Evolutionary conservation across 2,888 invertebrate genomes (phyloP).

Genomic region (Muschampia plurimacula): DNA sequence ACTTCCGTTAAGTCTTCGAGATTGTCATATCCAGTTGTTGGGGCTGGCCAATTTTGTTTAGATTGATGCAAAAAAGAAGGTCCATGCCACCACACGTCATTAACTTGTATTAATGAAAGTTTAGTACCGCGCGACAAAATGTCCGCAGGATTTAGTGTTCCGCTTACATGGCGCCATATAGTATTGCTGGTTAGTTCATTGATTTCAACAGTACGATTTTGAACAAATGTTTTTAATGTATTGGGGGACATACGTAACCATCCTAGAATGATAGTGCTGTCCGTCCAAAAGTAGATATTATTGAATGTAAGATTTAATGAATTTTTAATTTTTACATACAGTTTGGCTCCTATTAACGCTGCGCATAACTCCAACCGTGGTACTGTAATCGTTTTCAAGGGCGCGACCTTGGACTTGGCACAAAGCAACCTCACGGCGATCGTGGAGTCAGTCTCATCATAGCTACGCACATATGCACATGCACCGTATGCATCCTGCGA

Average conservation of each 20-base stretch:
- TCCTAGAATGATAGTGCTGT: background rate
- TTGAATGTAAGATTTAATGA: background rate
- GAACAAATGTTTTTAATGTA: constrained; percentile 7
- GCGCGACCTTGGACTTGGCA: background rate
- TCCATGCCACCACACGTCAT: too few species aligned
- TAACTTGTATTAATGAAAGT: background rate
- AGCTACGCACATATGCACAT: constrained; percentile 31
- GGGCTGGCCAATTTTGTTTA: too few species aligned
- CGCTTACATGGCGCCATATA: background rate
- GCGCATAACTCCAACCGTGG: background rate
- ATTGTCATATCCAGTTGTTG: too few species aligned
- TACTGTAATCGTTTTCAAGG: background rate
- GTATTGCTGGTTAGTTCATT: background rate
- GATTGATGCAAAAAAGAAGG: too few species aligned
- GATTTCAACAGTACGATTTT: constrained; percentile 1
- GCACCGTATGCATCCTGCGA: constrained; percentile 39
- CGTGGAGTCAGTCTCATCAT: background rate
- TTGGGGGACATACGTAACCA: constrained; percentile 6
- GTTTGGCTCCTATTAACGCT: background rate
- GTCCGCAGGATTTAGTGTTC: constrained; percentile 1
- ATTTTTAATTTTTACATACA: background rate
- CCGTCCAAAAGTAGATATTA: background rate
- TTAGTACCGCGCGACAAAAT: constrained; percentile 1
- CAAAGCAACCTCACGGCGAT: background rate
- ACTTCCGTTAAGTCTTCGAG: too few species aligned